Conservation (phyloP, 2,888 invertebrate species). For the Drymonia ruficornis region DNA sequence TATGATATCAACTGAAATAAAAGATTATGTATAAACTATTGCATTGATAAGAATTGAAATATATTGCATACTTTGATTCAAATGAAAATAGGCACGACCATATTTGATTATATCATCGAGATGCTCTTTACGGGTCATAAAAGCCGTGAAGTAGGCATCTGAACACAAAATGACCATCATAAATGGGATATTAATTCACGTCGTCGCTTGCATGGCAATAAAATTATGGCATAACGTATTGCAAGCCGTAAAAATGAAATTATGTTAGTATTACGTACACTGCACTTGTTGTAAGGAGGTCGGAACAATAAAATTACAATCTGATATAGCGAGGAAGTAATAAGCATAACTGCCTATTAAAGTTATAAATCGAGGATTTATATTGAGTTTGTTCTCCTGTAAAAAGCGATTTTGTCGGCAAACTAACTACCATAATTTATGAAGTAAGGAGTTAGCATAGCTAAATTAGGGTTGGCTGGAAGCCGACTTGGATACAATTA, state of each 20-base stretch:
- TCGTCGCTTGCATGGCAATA: slow-evolving; percentile 16
- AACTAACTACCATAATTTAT: no score
- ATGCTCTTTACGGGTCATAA: not conserved
- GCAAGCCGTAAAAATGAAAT: slow-evolving; percentile 28
- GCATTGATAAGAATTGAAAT: no score
- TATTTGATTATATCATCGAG: not conserved
- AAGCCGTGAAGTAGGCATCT: not conserved
- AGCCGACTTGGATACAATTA: no score
- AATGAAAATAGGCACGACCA: not conserved
- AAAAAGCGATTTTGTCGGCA: no score
- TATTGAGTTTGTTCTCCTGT: no score
- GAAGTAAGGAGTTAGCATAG: no score
- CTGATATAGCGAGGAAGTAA: not conserved
- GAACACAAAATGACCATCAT: slow-evolving; percentile 20
- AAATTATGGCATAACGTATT: slow-evolving; percentile 17
- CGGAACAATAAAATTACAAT: slow-evolving; percentile 15
- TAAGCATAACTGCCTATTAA: not conserved
- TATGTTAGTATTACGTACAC: slow-evolving; percentile 29
- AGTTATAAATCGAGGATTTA: no score
- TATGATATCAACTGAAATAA: no score
- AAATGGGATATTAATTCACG: slow-evolving; percentile 17
- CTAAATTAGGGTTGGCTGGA: no score
- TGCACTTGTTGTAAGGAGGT: slow-evolving; percentile 15
- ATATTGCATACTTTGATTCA: not conserved
- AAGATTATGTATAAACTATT: no score